Base-by-base conservation (phyloP, 2,797 vertebrate genomes). In the Sparus aurata region DNA sequence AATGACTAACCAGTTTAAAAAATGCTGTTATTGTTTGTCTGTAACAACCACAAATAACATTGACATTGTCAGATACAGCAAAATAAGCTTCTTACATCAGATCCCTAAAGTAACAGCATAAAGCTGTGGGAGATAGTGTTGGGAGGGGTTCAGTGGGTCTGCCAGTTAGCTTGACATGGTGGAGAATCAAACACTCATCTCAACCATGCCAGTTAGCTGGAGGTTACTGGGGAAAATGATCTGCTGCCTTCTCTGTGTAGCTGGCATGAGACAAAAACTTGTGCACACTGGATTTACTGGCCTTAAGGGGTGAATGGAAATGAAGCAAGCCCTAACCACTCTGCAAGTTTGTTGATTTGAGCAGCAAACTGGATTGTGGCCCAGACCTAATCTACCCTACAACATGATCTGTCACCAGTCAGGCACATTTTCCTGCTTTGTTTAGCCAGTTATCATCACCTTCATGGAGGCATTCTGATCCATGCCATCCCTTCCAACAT, bases 341-440 rank as follows among this genome's bases (percentile, higher is more conserved):
- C 67, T 45, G 46, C 18, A n/a, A 75, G 58, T 80, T 74, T 80
- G 55, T 74, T 73, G 62, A 68, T 72, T 61, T 5, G 10, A 66
- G 64, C 57, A 43, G 59, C 54, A 80, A 50, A 65, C 38, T 77
- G 69, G 60, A 75, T 9, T 25, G 7, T 18, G 9, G 46, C 60
- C 25, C 2, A 34, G 34, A 34, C 17, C 16, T 38, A 49, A 20
- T 23, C 22, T 22, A 52, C 17, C 27, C 13, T 17, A 9, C 12
- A 69, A 22, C 41, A 12, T 30, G 5, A 20, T 25, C 47, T 27
- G 52, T 58, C 10, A 46, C 30, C 20, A 10, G 16, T 54, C 13
- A 30, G 34, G 23, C 50, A 62, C 12, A 46, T 52, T 18, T 43
- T 30, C 38, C 12, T 58, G 9, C 27, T 75, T 82, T 77, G 61